Evolutionary conservation across 2,113 vertebrate genomes (phyloP), one percentile per base, ranked within the genome.

Genomic region (Philantomba maxwellii): DNA sequence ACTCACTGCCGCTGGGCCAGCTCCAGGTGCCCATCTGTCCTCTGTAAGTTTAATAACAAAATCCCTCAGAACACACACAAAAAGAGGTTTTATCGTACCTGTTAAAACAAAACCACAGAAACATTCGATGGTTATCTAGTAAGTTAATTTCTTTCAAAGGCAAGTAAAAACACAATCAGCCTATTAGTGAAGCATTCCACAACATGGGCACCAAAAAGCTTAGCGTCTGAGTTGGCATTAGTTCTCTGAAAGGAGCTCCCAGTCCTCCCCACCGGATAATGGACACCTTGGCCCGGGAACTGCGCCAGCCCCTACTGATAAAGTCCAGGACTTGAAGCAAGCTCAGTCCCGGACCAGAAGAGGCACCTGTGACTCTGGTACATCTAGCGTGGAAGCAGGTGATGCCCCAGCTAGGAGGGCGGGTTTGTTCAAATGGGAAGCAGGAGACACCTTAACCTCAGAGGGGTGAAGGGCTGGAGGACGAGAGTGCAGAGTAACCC

Each of bases 191-290:
- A 93, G 84, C 17, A n/a, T 70, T 49, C 43, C 82, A 36, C 39
- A 89, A 83, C 23, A 86, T n/a, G 47, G 82, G 94, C 98, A 94
- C 43, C 96, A 57, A 95, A 60, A 89, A 36, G 51, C 55, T 89
- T 82, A 93, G 73, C 55, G 5, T 97, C 96, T 97, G 91, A 96
- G 55, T 53, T 96, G 93, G 13, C 1, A 3, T 25, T 57, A 80
- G 85, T 96, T 95, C 62, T 80, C 93, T 7, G 0, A 73, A 43
- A 3, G 2, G 53, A 36, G 12, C 57, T 90, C 73, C 43, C 13
- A 3, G 3, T 43, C 49, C 36, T 90, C 14, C 36, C 49, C 21
- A 17, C 6, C 6, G 5, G 36, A 75, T 13, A 43, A 17, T 0
- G 7, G 57, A 11, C 13, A 51, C 36, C 15, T n/a, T 2, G 39